Evolutionary conservation across 2,113 vertebrate genomes (phyloP).

Genomic region (Oreochromis spilurus): DNA sequence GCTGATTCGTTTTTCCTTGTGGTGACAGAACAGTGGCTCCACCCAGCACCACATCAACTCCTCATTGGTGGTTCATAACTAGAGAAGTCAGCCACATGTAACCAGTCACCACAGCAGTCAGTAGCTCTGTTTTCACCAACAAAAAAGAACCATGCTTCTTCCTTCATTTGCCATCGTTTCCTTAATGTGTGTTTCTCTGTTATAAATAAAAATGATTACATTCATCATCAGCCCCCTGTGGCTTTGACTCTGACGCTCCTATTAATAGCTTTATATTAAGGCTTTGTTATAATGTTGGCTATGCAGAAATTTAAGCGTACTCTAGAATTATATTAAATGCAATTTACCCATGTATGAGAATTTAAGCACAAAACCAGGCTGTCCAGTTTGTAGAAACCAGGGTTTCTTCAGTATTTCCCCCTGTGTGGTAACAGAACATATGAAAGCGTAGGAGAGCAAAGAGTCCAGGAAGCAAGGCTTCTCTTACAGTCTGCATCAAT

Average conservation of each 20-base stretch:
- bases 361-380: neutral
- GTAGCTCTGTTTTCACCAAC: neutral
- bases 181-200: constrained; percentile 25
- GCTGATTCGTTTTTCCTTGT: neutral
- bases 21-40: neutral
- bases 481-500: neutral
- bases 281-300: neutral
- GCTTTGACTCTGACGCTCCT: constrained; percentile 15
- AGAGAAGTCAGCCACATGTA: neutral
- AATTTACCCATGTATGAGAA: neutral
- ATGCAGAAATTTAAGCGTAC: neutral
- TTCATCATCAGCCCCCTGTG: constrained; percentile 10
- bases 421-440: neutral
- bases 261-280: constrained; percentile 16
- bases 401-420: neutral
- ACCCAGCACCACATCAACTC: neutral
- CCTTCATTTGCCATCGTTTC: neutral
- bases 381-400: neutral
- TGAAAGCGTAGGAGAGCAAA: neutral
- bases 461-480: neutral
- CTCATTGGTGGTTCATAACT: neutral
- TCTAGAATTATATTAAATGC: constrained; percentile 3
- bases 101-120: neutral
- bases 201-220: constrained; percentile 1
- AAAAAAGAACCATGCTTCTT: neutral